A percentile compares a stretch with the other conserved stretches of the same genome.
phyloP scores from a whole-genome alignment of 2,888 invertebrate genomes.

The Oscheius sp. region DNA sequence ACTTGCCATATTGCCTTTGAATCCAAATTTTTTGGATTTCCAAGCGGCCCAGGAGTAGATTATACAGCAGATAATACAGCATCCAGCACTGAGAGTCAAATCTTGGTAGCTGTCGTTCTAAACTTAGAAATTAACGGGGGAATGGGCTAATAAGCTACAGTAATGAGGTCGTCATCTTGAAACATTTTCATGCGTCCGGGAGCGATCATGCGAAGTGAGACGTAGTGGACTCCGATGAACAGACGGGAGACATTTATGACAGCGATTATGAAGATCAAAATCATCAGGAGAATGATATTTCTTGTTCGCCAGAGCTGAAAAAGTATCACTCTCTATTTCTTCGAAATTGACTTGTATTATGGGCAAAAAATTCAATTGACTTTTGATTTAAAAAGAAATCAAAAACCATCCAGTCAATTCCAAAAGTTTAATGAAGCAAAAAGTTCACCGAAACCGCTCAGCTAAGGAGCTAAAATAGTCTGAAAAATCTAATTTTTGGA shows the following conservation, averaged over 20 bases:
- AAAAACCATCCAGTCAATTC: neutral
- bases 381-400: neutral
- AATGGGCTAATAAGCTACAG: no score
- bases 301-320: constrained; percentile 18
- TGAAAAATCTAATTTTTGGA: no score
- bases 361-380: neutral
- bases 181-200: constrained; percentile 14
- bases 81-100: neutral
- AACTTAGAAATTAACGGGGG: neutral
- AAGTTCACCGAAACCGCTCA: no score
- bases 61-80: constrained; percentile 6
- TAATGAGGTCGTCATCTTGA: neutral
- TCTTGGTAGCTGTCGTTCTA: constrained; percentile 9
- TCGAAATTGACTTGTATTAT: neutral
- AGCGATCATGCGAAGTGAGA: neutral
- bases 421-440: no score
- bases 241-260: neutral
- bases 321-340: neutral
- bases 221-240: neutral
- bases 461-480: no score
- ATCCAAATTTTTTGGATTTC: neutral
- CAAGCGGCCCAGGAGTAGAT: constrained; percentile 3
- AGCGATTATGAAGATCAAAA: neutral
- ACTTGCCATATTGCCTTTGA: neutral
- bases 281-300: neutral